Evolutionary conservation across 2,888 invertebrate genomes (phyloP), one percentile per base, ranked within the genome.

Genomic region (Anaspis maculata): DNA sequence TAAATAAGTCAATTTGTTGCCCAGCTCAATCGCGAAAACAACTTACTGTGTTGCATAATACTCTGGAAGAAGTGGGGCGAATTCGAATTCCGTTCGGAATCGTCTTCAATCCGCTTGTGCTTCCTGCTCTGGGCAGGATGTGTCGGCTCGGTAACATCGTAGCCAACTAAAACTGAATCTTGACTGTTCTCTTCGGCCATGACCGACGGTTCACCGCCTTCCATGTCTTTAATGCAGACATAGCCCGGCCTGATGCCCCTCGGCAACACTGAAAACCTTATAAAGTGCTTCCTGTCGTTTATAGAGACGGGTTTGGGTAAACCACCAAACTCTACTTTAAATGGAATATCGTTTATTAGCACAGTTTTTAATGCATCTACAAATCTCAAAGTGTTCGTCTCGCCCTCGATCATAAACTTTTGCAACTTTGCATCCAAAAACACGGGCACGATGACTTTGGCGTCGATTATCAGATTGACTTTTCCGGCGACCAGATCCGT

Each of bases 391-490:
- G 84, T 79, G 56, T 83, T 79, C 26, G 77, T 73, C 43, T 78
- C 74, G 1, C 79, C 80, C 44, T 81, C 79, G 13, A 88, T 71
- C 32, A 76, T 72, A 54, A 89, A 83, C 57, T 77, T 80, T 62
- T 91, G 91, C 7, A 83, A 74, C 59, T 85, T 85, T 0, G 84
- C 79, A 62, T 91, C 90, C 27, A 91, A 66, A 61, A 83, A 91
- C 1, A 90, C 76, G 0, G 88, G 83, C 42, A 82, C 77, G 64
- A 85, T 78, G 31, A 77, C 77, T 32, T 77, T 77, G 0, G 86
- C 89, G 61, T 91, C 82, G 3, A 90, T 77, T 32, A 89, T 83
- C 37, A 90, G 70, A 59, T 83, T 84, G 36, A 90, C 84, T 67
- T 85, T 85, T 0, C 87, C 90, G 1, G 83, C 79, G 1, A 88